phyloP scores from a whole-genome alignment of 2,797 vertebrate genomes.

The Tapirus indicus region DNA sequence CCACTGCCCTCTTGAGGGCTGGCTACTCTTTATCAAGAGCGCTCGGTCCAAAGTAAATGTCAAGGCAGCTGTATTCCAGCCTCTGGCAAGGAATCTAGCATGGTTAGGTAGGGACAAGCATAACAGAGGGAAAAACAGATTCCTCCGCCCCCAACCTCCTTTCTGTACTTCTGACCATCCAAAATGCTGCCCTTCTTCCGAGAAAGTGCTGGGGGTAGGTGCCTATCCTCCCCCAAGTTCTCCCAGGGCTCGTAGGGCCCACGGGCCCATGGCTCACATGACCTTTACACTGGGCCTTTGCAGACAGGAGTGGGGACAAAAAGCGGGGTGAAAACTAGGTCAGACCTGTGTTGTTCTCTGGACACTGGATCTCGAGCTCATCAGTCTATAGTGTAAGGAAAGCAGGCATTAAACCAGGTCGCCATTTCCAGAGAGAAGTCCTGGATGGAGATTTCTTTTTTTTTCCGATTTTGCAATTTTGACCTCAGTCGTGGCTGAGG shows the following conservation, averaged over 20 bases:
- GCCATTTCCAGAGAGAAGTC: conserved; percentile 5
- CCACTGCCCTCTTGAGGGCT: not conserved
- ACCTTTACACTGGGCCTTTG: not conserved
- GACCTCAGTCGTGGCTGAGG: not conserved
- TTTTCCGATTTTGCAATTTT: not conserved
- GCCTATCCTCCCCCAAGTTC: not conserved
- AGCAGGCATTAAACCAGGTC: not conserved
- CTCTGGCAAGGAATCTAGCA: conserved; percentile 8
- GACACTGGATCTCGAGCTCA: not conserved
- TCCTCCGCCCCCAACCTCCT: not conserved
- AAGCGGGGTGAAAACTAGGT: not conserved
- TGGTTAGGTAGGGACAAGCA: conserved; percentile 1
- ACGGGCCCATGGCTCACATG: not conserved
- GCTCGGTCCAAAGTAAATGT: conserved; percentile 61
- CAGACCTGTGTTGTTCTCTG: not conserved
- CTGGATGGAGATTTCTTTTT: not conserved
- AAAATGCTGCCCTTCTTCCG: not conserved
- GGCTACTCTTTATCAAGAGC: conserved; percentile 44
- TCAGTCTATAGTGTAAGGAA: not conserved
- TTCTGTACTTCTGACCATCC: not conserved
- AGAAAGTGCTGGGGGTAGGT: not conserved
- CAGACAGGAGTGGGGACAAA: not conserved
- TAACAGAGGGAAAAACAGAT: not conserved
- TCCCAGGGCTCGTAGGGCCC: not conserved
- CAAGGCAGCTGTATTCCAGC: conserved; percentile 37